Conservation (phyloP, 2,888 invertebrate genomes). For the Dasypolia templi region DNA sequence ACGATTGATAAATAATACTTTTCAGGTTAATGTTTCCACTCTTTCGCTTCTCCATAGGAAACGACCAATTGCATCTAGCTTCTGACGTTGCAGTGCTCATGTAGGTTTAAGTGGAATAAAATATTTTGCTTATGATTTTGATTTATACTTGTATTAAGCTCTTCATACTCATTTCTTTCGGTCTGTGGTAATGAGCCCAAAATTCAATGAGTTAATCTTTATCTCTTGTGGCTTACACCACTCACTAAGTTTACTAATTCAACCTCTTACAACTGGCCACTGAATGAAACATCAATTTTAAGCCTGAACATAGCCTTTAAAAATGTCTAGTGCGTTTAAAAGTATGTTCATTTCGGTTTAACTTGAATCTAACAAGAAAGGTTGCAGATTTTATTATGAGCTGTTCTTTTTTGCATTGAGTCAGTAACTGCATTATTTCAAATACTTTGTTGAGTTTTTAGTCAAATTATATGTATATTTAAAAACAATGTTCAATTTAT, state of each 20-base stretch:
- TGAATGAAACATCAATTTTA: slow-evolving; percentile 86
- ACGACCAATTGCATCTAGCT: too few relatives aligned
- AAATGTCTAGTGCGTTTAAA: slow-evolving; percentile 76
- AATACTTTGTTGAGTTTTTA: not conserved
- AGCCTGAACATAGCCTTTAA: slow-evolving; percentile 82
- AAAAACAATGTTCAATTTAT: not conserved
- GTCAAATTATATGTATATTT: not conserved
- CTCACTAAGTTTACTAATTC: slow-evolving; percentile 82
- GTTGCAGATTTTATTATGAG: slow-evolving; percentile 11
- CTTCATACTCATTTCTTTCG: too few relatives aligned
- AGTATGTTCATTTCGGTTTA: slow-evolving; percentile 71
- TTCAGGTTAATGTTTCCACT: too few relatives aligned
- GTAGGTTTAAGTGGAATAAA: too few relatives aligned
- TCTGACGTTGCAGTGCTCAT: too few relatives aligned
- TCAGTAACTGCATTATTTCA: slow-evolving; percentile 16
- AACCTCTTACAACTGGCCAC: slow-evolving; percentile 85
- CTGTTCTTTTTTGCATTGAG: slow-evolving; percentile 32
- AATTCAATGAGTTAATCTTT: not conserved
- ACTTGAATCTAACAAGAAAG: slow-evolving; percentile 38
- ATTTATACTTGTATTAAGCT: too few relatives aligned
- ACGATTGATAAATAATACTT: too few relatives aligned
- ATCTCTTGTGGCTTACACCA: slow-evolving; percentile 71
- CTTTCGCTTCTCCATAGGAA: too few relatives aligned
- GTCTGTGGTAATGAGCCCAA: too few relatives aligned
- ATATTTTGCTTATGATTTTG: too few relatives aligned